Conservation (phyloP, 2,888 invertebrate genomes). For the Ophion obscuratus region DNA sequence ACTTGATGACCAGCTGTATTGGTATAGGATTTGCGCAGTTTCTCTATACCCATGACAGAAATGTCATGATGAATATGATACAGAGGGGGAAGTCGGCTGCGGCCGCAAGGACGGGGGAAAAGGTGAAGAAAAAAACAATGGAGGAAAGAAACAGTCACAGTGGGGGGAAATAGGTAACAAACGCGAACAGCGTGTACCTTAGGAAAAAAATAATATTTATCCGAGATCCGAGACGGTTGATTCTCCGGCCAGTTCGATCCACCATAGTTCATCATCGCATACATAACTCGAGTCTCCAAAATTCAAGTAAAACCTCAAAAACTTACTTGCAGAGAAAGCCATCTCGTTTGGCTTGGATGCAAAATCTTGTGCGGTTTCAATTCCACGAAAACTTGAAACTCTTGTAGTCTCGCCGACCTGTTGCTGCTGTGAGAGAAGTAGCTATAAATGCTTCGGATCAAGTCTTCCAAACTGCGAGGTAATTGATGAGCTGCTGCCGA, state of each 20-base stretch:
- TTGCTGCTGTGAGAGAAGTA: constrained; percentile 26
- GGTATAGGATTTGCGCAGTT: too few species aligned
- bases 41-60: too few species aligned
- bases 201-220: not conserved
- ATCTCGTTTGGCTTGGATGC: constrained; percentile 42
- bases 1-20: too few species aligned
- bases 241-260: constrained; percentile 16
- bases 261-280: constrained; percentile 1
- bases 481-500: constrained; percentile 40
- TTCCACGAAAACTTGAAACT: constrained; percentile 53
- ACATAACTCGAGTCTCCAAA: constrained; percentile 3
- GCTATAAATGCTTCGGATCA: constrained; percentile 11
- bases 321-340: constrained; percentile 54
- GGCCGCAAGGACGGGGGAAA: too few species aligned
- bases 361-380: not conserved
- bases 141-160: too few species aligned
- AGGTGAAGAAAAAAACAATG: too few species aligned
- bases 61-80: too few species aligned
- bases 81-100: too few species aligned
- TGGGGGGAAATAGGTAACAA: too few species aligned
- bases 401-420: constrained; percentile 27
- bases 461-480: not conserved
- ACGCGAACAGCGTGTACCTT: too few species aligned
- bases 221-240: constrained; percentile 23
- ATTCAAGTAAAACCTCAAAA: constrained; percentile 12